phyloP scores from a whole-genome alignment of 2,888 invertebrate genomes.

The Stenolophus ochropezus region DNA sequence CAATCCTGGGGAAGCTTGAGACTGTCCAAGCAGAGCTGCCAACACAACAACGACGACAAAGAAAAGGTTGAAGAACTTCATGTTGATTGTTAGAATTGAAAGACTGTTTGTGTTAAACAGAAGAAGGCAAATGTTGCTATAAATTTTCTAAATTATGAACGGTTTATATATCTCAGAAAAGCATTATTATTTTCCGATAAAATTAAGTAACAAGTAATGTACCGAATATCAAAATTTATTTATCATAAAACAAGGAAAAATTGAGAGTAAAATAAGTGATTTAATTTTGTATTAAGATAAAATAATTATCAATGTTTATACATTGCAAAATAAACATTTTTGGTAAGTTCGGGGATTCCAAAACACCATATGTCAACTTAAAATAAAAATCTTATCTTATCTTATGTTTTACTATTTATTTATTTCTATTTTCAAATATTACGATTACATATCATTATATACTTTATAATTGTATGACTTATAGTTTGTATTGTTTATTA shows the following conservation, averaged over 20 bases:
- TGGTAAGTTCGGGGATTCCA: not conserved
- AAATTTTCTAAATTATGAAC: not conserved
- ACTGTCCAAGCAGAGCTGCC: conserved; percentile 61
- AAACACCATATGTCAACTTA: not conserved
- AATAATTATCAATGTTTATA: not conserved
- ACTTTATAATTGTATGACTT: no score
- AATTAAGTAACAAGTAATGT: not conserved
- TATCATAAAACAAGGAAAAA: not conserved
- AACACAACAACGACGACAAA: conserved; percentile 62
- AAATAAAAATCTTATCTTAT: not conserved
- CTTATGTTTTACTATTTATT: not conserved
- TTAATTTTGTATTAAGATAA: not conserved
- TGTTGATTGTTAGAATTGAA: conserved; percentile 47
- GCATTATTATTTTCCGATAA: not conserved
- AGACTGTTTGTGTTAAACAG: not conserved
- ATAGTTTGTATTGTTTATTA: no score
- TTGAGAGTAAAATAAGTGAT: not conserved
- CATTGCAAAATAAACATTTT: not conserved
- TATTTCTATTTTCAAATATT: no score
- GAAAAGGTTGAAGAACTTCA: conserved; percentile 63
- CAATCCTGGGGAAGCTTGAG: conserved; percentile 38
- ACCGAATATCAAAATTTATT: not conserved
- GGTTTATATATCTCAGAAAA: not conserved
- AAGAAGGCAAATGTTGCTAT: no score
- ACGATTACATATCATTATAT: no score